Conservation (phyloP, 2,888 invertebrate genomes). For the Aphidius colemani region DNA sequence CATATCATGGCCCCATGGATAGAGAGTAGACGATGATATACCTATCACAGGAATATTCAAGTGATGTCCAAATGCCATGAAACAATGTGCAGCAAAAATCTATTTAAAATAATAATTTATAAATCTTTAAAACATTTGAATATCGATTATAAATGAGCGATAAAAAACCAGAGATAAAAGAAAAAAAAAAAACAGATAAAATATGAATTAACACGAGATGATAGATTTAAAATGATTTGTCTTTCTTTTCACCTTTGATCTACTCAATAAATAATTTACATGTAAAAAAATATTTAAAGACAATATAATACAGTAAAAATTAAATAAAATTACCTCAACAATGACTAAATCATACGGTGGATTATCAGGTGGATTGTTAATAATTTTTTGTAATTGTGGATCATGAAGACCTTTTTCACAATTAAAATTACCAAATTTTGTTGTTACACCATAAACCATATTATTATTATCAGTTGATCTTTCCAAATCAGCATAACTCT, state of each 20-base stretch:
- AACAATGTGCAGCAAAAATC: slow-evolving; percentile 49
- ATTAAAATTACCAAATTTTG: slow-evolving; percentile 33
- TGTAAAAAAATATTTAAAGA: too few species aligned
- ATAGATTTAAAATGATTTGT: too few species aligned
- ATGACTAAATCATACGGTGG: slow-evolving; percentile 49
- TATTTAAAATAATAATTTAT: slow-evolving; percentile 24
- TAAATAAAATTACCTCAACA: slow-evolving; percentile 39
- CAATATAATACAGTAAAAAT: neutral
- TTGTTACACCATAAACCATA: slow-evolving; percentile 26
- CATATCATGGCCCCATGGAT: slow-evolving; percentile 45
- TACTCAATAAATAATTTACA: too few species aligned
- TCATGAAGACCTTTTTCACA: slow-evolving; percentile 37
- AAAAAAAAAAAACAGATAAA: too few species aligned
- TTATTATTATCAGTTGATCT: neutral
- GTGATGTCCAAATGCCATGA: slow-evolving; percentile 42
- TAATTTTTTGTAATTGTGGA: slow-evolving; percentile 38
- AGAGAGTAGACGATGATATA: slow-evolving; percentile 39
- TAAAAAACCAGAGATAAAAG: too few species aligned
- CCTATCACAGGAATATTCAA: slow-evolving; percentile 47
- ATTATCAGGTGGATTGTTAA: slow-evolving; percentile 43
- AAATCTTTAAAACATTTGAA: neutral
- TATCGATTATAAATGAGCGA: neutral
- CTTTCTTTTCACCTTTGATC: too few species aligned
- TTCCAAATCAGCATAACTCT: slow-evolving; percentile 37
- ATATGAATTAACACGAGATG: too few species aligned